Base-by-base conservation (phyloP, 2,113 vertebrate species). In the Falcunculus frontatus region DNA sequence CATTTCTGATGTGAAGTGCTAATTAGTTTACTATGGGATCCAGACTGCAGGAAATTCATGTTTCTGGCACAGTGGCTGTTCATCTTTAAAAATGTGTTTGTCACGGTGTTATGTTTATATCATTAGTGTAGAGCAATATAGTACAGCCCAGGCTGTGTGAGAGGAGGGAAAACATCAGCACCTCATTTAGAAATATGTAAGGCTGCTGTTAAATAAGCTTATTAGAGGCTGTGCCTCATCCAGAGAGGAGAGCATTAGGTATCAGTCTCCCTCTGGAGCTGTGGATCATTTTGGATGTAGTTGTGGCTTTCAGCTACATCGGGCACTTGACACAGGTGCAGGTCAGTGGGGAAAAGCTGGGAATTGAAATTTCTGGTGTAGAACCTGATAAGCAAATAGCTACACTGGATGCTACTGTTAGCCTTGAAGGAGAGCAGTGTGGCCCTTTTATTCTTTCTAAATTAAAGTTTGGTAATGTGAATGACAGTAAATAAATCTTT, bases 1-100 rank as follows among this genome's bases (percentile, higher is more conserved):
- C 33, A 9, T 56, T 93, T 81, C 83, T 93, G 79, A 86, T 35
- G n/a, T 59, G 90, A 92, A 68, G 74, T 47, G 76, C 88, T 92
- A 97, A 97, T 95, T 89, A 95, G 89, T 60, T 93, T 89, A 73
- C 81, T 52, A 27, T 15, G 56, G 78, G 63, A 59, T 88, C 11
- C 33, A 86, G 77, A 35, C 59, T 55, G 74, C 57, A 62, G 72
- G 83, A 88, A 90, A 93, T 63, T 52, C 0, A 2, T 79, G 74
- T 93, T 93, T 94, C 87, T 96, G 93, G 85, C 79, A 63, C 63
- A 52, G 79, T 0, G 22, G 42, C 83, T 93, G 41, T 87, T 93
- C 50, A n/a, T 69, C 68, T 95, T 81, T 26, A 56, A 74, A 91
- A 80, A 32, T 63, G 55, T 55, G 49, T 91, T 93, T 82, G 82